Conservation (phyloP, 2,113 vertebrate species). For the Pelobates fuscus region DNA sequence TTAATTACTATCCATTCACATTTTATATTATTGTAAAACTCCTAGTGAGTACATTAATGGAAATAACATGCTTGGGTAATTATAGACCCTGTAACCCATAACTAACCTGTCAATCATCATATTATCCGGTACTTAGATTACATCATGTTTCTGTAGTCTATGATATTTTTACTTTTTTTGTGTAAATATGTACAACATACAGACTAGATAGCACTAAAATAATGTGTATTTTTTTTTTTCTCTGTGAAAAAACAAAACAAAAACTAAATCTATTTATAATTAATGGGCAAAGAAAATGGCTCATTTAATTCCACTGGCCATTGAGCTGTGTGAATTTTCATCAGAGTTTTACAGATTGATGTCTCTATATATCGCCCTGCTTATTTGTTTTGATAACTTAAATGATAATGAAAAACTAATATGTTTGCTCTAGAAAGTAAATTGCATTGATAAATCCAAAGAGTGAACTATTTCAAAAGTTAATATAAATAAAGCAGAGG, state of each 20-base stretch:
- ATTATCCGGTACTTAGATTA: slow-evolving; percentile 11
- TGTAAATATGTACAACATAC: slow-evolving; percentile 25
- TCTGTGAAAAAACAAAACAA: slow-evolving; percentile 28
- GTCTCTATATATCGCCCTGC: slow-evolving; percentile 34
- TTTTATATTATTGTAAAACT: slow-evolving; percentile 50
- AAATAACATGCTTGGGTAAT: slow-evolving; percentile 41
- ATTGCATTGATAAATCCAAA: slow-evolving; percentile 13
- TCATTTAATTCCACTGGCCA: slow-evolving; percentile 46
- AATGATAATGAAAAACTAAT: slow-evolving; percentile 43
- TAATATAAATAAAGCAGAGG: not conserved
- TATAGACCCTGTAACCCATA: slow-evolving; percentile 36
- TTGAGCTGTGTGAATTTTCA: slow-evolving; percentile 47
- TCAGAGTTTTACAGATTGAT: slow-evolving; percentile 32
- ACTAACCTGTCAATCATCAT: slow-evolving; percentile 42
- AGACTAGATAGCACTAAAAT: slow-evolving; percentile 5
- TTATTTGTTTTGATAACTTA: slow-evolving; percentile 42
- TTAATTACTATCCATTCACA: slow-evolving; percentile 50
- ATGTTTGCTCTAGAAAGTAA: slow-evolving; percentile 35
- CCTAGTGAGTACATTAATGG: slow-evolving; percentile 48
- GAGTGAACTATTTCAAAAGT: slow-evolving; percentile 7
- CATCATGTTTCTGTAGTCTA: slow-evolving; percentile 5
- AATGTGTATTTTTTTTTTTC: slow-evolving; percentile 44
- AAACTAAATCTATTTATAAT: slow-evolving; percentile 50
- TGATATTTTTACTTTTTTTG: slow-evolving; percentile 30
- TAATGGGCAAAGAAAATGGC: slow-evolving; percentile 45